Evolutionary conservation across 2,888 invertebrate genomes (phyloP), one percentile per base, ranked within the genome.

Genomic region (Lottia gigantea): DNA sequence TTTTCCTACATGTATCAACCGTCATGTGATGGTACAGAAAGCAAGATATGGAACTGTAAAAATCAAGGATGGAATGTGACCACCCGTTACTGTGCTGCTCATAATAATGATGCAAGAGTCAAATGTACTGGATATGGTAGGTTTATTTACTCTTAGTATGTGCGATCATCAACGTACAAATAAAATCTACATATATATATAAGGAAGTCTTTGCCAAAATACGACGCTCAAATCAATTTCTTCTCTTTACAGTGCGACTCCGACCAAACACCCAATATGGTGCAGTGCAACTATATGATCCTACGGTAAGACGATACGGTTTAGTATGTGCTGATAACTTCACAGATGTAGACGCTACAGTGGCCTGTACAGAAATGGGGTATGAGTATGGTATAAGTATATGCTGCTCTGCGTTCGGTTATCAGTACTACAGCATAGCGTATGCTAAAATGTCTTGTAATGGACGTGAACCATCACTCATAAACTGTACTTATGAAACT

Each of bases 271-370:
- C 75, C 11, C 78, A 78, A 0, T 82, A 78, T 70, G 83, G 83
- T 23, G 81, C 82, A 3, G 78, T 83, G 0, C 73, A 81, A 64
- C 70, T 81, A 1, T 81, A 78, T 77, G 76, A 76, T 40, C 70
- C 75, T 45, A 19, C 55, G 11, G 66, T 74, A 25, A 25, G 67
- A 67, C 70, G 76, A 15, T 81, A 82, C 71, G 73, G 74, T n/a
- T 72, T 80, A 12, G 79, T 82, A 3, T 82, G 82, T 72, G 80
- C 82, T 11, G 82, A 82, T 66, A 78, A 76, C 6, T 82, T 82
- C 74, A 78, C 78, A 61, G 80, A 82, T 65, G 70, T 78, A 19
- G 78, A 79, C 31, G 82, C 82, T 15, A 77, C 76, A 62, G 82
- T 82, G 11, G 78, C 78, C 11, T 82, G 82, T 62, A 68, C 72